Conservation (phyloP, 2,888 invertebrate species). For the Platerodrilus igneus region DNA sequence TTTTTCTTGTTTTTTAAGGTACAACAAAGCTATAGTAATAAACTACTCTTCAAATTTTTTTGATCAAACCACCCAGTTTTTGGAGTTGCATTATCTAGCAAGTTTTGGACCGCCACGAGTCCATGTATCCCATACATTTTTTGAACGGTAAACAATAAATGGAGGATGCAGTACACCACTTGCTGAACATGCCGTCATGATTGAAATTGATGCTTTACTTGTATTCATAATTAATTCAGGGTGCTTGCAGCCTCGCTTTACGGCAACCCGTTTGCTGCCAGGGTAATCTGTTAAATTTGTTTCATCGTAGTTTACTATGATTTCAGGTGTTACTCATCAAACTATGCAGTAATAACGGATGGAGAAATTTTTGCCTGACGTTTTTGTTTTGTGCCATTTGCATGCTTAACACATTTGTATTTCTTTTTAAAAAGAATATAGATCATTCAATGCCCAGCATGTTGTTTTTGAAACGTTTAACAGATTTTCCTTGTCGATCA, state of each 20-base stretch:
- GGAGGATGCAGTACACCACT: constrained; percentile 1
- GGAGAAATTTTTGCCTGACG: background rate
- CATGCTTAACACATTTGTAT: constrained; percentile 1
- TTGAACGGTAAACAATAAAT: background rate
- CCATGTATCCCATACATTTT: constrained; percentile 8
- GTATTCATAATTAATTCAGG: constrained; percentile 1
- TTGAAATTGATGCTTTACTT: background rate
- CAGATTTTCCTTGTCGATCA: constrained; percentile 4
- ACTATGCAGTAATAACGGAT: background rate
- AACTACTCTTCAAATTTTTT: constrained; percentile 8
- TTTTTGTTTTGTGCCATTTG: constrained; percentile 1
- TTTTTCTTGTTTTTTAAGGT: constrained; percentile 26
- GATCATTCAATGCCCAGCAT: constrained; percentile 10
- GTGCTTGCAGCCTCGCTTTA: constrained; percentile 1
- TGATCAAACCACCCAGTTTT: constrained; percentile 7
- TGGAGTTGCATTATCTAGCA: constrained; percentile 2
- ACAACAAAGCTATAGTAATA: constrained; percentile 23
- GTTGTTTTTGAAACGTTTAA: constrained; percentile 11
- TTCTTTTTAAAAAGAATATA: constrained; percentile 4
- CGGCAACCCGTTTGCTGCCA: background rate
- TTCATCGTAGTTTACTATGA: too few relatives aligned
- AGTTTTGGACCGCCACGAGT: constrained; percentile 2
- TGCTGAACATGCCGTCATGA: constrained; percentile 1
- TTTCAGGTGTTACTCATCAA: background rate
- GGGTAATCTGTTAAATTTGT: constrained; percentile 1